Conservation (phyloP, 2,888 invertebrate genomes). For the Megalurothrips usitatus region DNA sequence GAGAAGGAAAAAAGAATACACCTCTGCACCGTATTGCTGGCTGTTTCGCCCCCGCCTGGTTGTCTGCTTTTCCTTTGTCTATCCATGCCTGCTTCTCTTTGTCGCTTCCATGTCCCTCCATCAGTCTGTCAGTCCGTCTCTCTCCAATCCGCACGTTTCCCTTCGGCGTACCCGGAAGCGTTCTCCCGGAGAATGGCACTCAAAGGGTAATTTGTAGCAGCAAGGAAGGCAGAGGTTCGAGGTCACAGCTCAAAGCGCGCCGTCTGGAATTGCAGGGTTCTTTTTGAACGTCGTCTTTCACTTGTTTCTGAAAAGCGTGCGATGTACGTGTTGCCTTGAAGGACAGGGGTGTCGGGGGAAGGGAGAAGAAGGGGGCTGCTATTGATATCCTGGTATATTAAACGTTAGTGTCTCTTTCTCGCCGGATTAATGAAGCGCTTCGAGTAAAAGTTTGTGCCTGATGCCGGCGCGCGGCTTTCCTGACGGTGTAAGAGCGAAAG, state of each 20-base stretch:
- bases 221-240: slow-evolving; percentile 23
- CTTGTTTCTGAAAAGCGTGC: no score
- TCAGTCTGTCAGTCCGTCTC: neutral
- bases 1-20: neutral
- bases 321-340: no score
- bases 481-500: no score
- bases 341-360: no score
- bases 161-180: slow-evolving; percentile 15
- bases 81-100: neutral
- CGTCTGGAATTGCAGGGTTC: no score
- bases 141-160: neutral
- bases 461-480: no score
- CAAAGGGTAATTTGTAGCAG: slow-evolving; percentile 25
- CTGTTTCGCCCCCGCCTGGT: neutral
- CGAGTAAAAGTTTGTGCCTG: no score
- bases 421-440: no score
- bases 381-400: no score
- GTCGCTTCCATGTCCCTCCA: neutral
- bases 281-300: no score
- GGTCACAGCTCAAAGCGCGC: neutral
- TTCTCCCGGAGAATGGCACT: neutral
- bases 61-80: neutral
- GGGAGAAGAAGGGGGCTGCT: no score
- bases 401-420: no score
- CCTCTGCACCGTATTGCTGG: slow-evolving; percentile 7